Evolutionary conservation across 2,888 invertebrate genomes (phyloP).

Genomic region (Heliothis peltigera): DNA sequence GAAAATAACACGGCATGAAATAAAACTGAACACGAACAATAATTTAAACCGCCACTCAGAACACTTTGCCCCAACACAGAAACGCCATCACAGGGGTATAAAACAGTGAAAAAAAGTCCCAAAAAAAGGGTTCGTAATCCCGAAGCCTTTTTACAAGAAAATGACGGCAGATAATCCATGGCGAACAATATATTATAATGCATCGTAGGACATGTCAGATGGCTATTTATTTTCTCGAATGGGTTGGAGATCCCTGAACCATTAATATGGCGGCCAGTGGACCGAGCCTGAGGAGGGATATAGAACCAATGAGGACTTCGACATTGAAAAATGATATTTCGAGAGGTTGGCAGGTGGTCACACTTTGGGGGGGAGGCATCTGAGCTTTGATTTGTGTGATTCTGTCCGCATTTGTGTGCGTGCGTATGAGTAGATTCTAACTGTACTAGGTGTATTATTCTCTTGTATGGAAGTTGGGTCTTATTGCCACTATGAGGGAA

Average conservation of each 20-base stretch:
- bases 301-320: slow-evolving; percentile 76
- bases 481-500: too few species aligned
- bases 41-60: slow-evolving; percentile 30
- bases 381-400: slow-evolving; percentile 43
- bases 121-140: slow-evolving; percentile 59
- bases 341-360: slow-evolving; percentile 70
- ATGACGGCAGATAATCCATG: slow-evolving; percentile 76
- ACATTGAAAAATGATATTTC: slow-evolving; percentile 84
- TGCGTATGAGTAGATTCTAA: neutral
- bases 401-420: slow-evolving; percentile 20
- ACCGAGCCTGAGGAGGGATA: slow-evolving; percentile 77
- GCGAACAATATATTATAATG: slow-evolving; percentile 85
- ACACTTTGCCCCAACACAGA: slow-evolving; percentile 42
- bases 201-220: slow-evolving; percentile 82
- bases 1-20: neutral
- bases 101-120: slow-evolving; percentile 43
- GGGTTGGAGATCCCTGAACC: slow-evolving; percentile 74
- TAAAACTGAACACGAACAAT: slow-evolving; percentile 14
- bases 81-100: slow-evolving; percentile 53
- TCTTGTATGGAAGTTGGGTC: too few species aligned
- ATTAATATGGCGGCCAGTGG: slow-evolving; percentile 86
- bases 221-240: slow-evolving; percentile 84
- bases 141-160: slow-evolving; percentile 67
- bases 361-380: slow-evolving; percentile 33
- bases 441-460: too few species aligned